phyloP scores from a whole-genome alignment of 1,140 invertebrate species.

The Sycobia sp. region DNA sequence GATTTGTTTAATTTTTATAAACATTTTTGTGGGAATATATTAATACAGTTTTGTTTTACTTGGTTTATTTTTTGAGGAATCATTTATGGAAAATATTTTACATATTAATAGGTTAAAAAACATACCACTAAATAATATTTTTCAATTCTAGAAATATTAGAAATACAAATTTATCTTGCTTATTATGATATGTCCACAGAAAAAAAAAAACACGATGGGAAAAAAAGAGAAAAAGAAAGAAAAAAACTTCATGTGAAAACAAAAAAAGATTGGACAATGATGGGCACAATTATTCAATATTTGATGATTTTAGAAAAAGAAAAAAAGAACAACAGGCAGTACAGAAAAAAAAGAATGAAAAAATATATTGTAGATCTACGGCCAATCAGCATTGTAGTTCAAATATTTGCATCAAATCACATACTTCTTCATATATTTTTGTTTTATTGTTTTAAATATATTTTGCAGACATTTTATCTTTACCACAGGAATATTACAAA shows the following conservation, averaged over 20 bases:
- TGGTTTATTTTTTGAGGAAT: conserved; percentile 19
- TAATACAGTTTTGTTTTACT: not conserved
- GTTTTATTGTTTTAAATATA: conserved; percentile 27
- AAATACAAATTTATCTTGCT: conserved; percentile 52
- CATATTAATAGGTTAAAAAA: conserved; percentile 27
- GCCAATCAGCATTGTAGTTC: conserved; percentile 51
- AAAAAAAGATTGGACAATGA: conserved; percentile 61
- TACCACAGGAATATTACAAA: conserved; percentile 5
- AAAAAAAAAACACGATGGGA: conserved; percentile 62
- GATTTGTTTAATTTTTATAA: not conserved
- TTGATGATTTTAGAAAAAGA: conserved; percentile 53
- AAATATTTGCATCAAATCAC: conserved; percentile 35
- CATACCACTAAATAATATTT: conserved; percentile 32
- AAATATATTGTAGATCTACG: conserved; percentile 41
- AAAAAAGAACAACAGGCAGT: conserved; percentile 46
- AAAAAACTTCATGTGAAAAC: conserved; percentile 60
- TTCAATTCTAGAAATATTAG: conserved; percentile 24
- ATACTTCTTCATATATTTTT: conserved; percentile 18
- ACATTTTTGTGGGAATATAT: not conserved
- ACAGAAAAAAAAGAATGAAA: conserved; percentile 32
- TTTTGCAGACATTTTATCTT: conserved; percentile 26
- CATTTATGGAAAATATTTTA: conserved; percentile 5
- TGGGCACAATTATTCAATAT: conserved; percentile 59
- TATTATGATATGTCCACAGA: conserved; percentile 64
- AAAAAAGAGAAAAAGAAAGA: conserved; percentile 54